A percentile compares a stretch with the other conserved stretches of the same genome.
Evolutionary conservation across 2,113 vertebrate genomes (phyloP).

Genomic region (Orientallactaga bullata): DNA sequence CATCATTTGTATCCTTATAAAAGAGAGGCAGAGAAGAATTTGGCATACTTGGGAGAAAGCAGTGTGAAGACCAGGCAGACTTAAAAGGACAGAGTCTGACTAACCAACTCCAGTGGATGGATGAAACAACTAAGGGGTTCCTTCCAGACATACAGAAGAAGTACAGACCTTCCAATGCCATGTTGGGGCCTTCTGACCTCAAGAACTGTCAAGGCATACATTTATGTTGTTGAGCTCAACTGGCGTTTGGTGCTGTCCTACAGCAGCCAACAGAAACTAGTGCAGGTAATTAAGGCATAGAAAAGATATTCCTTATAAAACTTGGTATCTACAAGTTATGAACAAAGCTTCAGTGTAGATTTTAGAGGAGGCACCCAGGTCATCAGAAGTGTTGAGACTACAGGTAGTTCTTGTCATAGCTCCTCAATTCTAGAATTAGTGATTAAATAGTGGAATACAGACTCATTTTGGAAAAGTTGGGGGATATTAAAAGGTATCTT

Average conservation of each 20-base stretch:
- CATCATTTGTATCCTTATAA: background rate
- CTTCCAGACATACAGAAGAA: background rate
- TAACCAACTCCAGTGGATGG: too few species aligned
- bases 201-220: background rate
- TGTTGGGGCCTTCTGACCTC: background rate
- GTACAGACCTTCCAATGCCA: background rate
- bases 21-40: background rate
- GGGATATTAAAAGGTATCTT: background rate
- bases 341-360: background rate
- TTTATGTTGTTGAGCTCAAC: background rate
- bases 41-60: background rate
- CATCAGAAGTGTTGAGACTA: background rate
- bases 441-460: background rate
- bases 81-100: background rate
- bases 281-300: background rate
- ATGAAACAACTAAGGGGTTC: background rate
- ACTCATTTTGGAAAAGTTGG: background rate
- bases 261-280: background rate
- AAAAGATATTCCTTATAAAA: background rate
- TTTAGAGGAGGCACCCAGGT: accelerated
- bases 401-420: background rate
- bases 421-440: background rate
- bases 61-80: background rate
- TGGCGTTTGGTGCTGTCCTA: background rate
- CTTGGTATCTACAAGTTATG: background rate